Evolutionary conservation across 2,797 vertebrate species (phyloP).

Genomic region (Alectoris magna): DNA sequence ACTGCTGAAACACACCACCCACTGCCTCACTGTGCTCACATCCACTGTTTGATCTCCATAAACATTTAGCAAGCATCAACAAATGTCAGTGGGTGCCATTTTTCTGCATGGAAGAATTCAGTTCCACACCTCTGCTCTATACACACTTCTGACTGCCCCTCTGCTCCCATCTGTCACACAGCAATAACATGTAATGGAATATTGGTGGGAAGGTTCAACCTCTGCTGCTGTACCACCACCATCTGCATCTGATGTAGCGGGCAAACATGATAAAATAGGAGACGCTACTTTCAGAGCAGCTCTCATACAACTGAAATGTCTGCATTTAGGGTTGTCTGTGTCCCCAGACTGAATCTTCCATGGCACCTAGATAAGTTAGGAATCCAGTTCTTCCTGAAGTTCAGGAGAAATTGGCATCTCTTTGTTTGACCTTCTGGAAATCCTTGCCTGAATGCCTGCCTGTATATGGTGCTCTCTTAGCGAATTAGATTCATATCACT

Average conservation of each 20-base stretch:
- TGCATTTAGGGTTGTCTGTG: background rate
- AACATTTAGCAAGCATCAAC: too few relatives aligned
- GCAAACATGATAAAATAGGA: background rate
- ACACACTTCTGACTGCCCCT: background rate
- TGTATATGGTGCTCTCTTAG: background rate
- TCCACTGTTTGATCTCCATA: background rate
- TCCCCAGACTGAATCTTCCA: background rate
- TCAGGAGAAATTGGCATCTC: background rate
- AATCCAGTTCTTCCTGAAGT: background rate
- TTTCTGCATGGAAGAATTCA: background rate
- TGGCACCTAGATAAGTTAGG: background rate
- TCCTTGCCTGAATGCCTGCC: background rate
- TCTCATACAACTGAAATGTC: background rate
- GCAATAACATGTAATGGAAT: background rate
- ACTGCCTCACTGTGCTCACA: background rate
- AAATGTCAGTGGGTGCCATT: background rate
- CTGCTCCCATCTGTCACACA: background rate
- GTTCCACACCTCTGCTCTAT: background rate
- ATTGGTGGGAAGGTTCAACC: background rate
- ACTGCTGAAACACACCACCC: too few relatives aligned
- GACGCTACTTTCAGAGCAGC: background rate
- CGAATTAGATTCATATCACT: background rate
- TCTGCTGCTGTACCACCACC: background rate
- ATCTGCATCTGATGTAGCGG: background rate
- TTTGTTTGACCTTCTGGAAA: conserved; percentile 25